Evolutionary conservation across 2,113 vertebrate genomes (phyloP).

Genomic region (Xiphophorus maculatus): DNA sequence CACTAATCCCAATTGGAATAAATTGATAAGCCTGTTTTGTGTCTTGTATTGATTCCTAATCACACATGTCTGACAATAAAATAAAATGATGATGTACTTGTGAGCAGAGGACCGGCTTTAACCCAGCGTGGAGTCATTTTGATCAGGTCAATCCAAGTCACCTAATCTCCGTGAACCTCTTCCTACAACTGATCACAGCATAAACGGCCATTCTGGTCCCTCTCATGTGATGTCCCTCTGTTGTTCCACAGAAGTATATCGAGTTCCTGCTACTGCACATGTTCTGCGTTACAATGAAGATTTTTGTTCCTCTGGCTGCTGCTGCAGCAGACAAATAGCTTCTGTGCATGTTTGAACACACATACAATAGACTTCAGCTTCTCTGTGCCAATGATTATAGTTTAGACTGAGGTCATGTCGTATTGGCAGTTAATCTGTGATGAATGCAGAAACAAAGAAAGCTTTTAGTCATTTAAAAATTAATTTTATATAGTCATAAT

Average conservation of each 20-base stretch:
- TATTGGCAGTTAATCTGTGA: conserved; percentile 33
- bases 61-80: not conserved
- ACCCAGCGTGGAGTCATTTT: conserved; percentile 14
- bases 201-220: conserved; percentile 5
- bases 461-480: not conserved
- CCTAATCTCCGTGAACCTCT: not conserved
- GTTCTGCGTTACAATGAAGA: not conserved
- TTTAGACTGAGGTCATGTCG: conserved; percentile 61
- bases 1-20: too few species aligned
- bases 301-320: conserved; percentile 11
- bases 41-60: not conserved
- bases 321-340: not conserved
- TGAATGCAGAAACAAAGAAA: conserved; percentile 50
- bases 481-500: not conserved
- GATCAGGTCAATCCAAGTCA: not conserved
- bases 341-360: conserved; percentile 12
- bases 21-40: too few species aligned
- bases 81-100: not conserved
- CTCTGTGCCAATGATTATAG: conserved; percentile 31
- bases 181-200: conserved; percentile 8
- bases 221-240: not conserved
- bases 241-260: not conserved
- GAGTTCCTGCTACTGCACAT: not conserved
- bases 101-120: conserved; percentile 10
- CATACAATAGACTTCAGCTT: conserved; percentile 9